Evolutionary conservation across 2,113 vertebrate species (phyloP), one percentile per base, ranked within the genome.

Genomic region (Oncorhynchus kisutch): DNA sequence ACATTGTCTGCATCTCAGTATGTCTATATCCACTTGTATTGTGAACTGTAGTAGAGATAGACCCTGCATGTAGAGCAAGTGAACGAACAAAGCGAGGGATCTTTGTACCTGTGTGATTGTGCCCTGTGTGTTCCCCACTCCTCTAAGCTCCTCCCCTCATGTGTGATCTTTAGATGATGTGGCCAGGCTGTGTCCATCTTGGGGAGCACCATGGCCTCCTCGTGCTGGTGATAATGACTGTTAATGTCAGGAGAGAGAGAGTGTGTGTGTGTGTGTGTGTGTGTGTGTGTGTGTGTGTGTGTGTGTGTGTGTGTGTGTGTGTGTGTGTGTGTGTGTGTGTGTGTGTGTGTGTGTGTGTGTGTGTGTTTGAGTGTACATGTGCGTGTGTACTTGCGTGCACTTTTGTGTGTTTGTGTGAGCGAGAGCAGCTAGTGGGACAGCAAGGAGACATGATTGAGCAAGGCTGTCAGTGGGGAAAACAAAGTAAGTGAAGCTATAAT

Each of bases 221-320:
- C 51, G 16, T 24, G 57, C 54, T 29, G 66, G 72, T 45, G 82
- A 77, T 84, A 86, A 84, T 86, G 71, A 84, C 82, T 78, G 74
- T 78, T 74, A 74, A 80, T 39, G 79, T 73, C 69, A 45, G 65
- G 60, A 78, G 67, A 76, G 65, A n/a, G 59, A 27, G 27, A 27
- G 25, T 49, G 48, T 49, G 48, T 49, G 5, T 5, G 5, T 39
- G 34, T 39, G 34, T 5, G 6, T 39, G 34, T 8, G 34, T 39
- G 1, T 2, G 39, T 9, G 39, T 39, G 1, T 9, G 39, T 45
- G 8, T 9, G 8, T 9, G 39, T 51, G 49, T 51, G n/a, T n/a
- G n/a, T n/a, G n/a, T 39, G 7, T 11, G 39, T 45, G 9, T 45
- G 11, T 45, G 39, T 54, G 49, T 54, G 3, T n/a, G 11, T 49